A percentile compares a stretch with the other conserved stretches of the same genome.
These are phyloP conservation scores for Liodrosophila aerea DNA, from an alignment of 2,888 invertebrate genomes.

Conservation along the genomic window DNA sequence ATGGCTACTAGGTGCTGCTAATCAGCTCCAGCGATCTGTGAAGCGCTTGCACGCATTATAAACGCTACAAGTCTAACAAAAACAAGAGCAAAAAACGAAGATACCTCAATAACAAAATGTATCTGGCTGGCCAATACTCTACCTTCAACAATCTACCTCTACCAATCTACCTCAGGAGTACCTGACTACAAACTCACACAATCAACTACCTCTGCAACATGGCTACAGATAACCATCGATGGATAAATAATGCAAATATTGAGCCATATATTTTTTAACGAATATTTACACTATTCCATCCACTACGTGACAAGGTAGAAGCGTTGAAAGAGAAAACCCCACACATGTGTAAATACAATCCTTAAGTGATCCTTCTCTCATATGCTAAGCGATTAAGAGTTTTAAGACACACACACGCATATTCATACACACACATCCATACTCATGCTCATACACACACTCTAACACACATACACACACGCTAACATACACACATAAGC, in stretches of 20 bases:
- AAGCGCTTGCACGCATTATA: slow-evolving; percentile 73
- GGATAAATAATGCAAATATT: slow-evolving; percentile 66
- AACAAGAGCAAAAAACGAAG: background rate
- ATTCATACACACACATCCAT: slow-evolving; percentile 15
- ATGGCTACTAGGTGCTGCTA: slow-evolving; percentile 83
- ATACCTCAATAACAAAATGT: slow-evolving; percentile 6
- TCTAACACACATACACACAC: slow-evolving; percentile 1
- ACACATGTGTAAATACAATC: slow-evolving; percentile 73
- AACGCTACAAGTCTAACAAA: slow-evolving; percentile 41
- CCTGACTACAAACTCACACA: slow-evolving; percentile 58
- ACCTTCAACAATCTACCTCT: too few relatives aligned
- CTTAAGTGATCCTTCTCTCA: slow-evolving; percentile 75
- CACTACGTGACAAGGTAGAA: slow-evolving; percentile 65
- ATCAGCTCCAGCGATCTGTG: slow-evolving; percentile 50
- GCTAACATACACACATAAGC: slow-evolving; percentile 2
- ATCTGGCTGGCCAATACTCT: slow-evolving; percentile 46
- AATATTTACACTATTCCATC: slow-evolving; percentile 73
- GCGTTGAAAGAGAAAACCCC: slow-evolving; percentile 46
- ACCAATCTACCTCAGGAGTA: slow-evolving; percentile 76
- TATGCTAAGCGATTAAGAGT: slow-evolving; percentile 76
- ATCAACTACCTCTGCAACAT: slow-evolving; percentile 26
- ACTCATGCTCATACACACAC: slow-evolving; percentile 12
- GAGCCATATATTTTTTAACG: slow-evolving; percentile 73
- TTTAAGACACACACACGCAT: slow-evolving; percentile 50
- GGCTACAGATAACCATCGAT: slow-evolving; percentile 10